Evolutionary conservation across 2,797 vertebrate genomes (phyloP).

Genomic region (Trachurus trachurus): DNA sequence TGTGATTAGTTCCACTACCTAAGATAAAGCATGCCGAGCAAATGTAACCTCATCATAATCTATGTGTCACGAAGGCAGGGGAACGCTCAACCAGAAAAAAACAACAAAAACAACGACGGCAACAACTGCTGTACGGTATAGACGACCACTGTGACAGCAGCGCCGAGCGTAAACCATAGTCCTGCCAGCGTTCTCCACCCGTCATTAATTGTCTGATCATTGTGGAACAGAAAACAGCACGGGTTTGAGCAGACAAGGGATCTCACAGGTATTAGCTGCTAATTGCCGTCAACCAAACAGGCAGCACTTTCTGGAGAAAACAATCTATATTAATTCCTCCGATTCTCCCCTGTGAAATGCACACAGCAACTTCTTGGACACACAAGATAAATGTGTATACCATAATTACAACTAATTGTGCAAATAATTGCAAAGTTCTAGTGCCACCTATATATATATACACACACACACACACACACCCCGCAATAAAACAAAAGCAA

Average conservation of each 20-base stretch:
- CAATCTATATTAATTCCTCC: conserved; percentile 83
- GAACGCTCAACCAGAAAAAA: conserved; percentile 62
- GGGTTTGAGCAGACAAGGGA: conserved; percentile 67
- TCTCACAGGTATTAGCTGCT: conserved; percentile 84
- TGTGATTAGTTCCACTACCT: conserved; percentile 82
- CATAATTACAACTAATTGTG: conserved; percentile 87
- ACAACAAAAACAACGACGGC: conserved; percentile 66
- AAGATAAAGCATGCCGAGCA: conserved; percentile 75
- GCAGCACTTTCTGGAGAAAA: conserved; percentile 84
- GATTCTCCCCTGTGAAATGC: conserved; percentile 77
- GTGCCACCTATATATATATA: conserved; percentile 65
- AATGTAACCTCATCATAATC: conserved; percentile 76
- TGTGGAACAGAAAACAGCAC: conserved; percentile 71
- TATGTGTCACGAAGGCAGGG: conserved; percentile 64
- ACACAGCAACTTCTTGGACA: conserved; percentile 73
- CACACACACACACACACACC: background rate
- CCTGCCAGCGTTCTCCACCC: conserved; percentile 75
- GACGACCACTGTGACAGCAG: conserved; percentile 52
- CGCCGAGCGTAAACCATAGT: conserved; percentile 44
- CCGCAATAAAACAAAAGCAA: conserved; percentile 84
- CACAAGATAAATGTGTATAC: conserved; percentile 84
- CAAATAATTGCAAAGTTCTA: conserved; percentile 85
- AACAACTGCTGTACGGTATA: conserved; percentile 54
- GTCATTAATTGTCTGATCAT: conserved; percentile 81
- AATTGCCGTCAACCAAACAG: conserved; percentile 86